These are phyloP conservation scores for Liposcelis brunnea DNA, from an alignment of 2,888 invertebrate species.

Conservation along the genomic window DNA sequence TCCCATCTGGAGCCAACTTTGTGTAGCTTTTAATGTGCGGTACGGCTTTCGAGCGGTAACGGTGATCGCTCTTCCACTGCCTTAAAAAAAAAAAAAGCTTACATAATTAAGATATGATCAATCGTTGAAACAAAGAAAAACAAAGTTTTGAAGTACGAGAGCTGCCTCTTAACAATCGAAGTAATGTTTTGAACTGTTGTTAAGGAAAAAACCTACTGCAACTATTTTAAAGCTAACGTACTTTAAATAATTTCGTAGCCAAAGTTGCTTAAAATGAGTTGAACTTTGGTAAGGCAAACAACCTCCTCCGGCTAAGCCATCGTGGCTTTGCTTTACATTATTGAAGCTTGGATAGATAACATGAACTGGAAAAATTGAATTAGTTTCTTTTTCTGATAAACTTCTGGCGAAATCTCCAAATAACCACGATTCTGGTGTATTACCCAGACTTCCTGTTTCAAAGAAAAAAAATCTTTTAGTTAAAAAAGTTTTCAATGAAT, in stretches of 20 bases:
- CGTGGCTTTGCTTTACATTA: slow-evolving; percentile 74
- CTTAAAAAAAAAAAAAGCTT: slow-evolving; percentile 33
- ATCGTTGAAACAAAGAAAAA: slow-evolving; percentile 10
- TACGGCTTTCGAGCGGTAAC: slow-evolving; percentile 62
- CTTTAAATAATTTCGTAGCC: slow-evolving; percentile 62
- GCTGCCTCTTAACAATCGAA: too few species aligned
- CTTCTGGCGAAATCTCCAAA: slow-evolving; percentile 53
- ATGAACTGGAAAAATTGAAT: background rate
- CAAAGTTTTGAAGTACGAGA: slow-evolving; percentile 8
- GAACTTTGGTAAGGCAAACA: slow-evolving; percentile 73
- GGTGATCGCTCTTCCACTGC: slow-evolving; percentile 63
- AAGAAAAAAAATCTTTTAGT: background rate
- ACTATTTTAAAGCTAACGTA: slow-evolving; percentile 26
- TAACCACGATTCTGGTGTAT: slow-evolving; percentile 46
- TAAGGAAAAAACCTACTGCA: slow-evolving; percentile 7
- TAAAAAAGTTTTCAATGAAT: background rate
- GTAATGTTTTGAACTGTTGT: background rate
- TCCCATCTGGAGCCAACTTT: slow-evolving; percentile 48
- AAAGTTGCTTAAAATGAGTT: slow-evolving; percentile 64
- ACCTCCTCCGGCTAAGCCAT: slow-evolving; percentile 68
- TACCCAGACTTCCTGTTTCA: slow-evolving; percentile 21
- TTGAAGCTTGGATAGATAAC: slow-evolving; percentile 56
- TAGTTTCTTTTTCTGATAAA: slow-evolving; percentile 19
- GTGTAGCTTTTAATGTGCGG: slow-evolving; percentile 92
- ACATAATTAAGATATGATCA: slow-evolving; percentile 3